A percentile compares a stretch with the other conserved stretches of the same genome.
Conservation (phyloP, 2,113 vertebrate species). For the Calidris pygmaea region DNA sequence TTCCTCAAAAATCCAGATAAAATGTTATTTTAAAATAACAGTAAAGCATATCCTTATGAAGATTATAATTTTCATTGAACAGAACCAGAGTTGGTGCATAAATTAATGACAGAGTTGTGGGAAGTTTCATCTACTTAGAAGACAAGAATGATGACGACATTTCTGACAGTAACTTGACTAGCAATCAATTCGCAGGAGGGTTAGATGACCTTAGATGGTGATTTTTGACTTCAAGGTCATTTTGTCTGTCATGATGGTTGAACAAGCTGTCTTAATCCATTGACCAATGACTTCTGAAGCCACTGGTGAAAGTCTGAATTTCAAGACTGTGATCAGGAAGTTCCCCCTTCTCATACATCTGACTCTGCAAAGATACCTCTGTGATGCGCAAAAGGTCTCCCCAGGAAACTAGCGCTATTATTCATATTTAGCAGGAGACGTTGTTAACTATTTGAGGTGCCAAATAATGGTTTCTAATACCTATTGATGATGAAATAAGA, state of each 20-base stretch:
- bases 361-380: background rate
- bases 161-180: constrained; percentile 15
- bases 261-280: constrained; percentile 2
- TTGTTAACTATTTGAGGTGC: accelerated
- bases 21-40: background rate
- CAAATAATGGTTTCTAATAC: background rate
- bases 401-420: background rate
- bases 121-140: background rate
- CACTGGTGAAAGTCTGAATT: background rate
- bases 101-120: background rate
- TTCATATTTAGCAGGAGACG: background rate
- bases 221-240: constrained; percentile 43
- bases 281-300: constrained; percentile 13
- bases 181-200: background rate
- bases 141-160: background rate
- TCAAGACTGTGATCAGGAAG: background rate
- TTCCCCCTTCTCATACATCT: background rate
- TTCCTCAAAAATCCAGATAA: background rate
- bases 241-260: background rate
- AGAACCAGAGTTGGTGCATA: background rate
- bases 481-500: background rate
- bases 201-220: background rate
- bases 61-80: constrained; percentile 22
- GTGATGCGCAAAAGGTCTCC: background rate
- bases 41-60: background rate